Evolutionary conservation across 1,140 invertebrate species (phyloP).

Genomic region (Palaemon carinicauda): DNA sequence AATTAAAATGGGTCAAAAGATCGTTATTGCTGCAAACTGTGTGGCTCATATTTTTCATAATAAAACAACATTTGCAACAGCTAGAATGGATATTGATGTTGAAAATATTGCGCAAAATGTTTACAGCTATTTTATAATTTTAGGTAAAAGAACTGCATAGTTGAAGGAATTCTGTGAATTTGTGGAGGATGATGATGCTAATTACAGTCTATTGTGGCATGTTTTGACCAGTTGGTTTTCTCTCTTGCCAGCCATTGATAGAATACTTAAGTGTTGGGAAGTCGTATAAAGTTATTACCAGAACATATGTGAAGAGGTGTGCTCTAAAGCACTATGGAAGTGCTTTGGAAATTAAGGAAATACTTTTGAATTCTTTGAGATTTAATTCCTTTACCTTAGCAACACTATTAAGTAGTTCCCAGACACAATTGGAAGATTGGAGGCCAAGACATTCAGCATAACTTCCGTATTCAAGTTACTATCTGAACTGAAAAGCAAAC

Average conservation of each 20-base stretch:
- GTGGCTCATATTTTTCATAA: conserved; percentile 21
- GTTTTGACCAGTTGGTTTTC: not conserved
- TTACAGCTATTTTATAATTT: not conserved
- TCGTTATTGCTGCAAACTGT: conserved; percentile 4
- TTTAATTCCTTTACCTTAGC: too few relatives aligned
- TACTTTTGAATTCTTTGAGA: not conserved
- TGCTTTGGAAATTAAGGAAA: conserved; percentile 15
- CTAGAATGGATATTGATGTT: conserved; percentile 18
- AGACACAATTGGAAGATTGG: too few relatives aligned
- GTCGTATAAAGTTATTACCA: conserved; percentile 10
- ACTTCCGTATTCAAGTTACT: too few relatives aligned
- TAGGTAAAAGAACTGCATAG: not conserved
- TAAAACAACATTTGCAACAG: conserved; percentile 2
- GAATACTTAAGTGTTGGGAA: not conserved
- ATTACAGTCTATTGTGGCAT: not conserved
- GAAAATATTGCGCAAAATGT: conserved; percentile 25
- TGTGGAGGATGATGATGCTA: not conserved
- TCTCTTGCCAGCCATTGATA: too few relatives aligned
- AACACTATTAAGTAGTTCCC: too few relatives aligned
- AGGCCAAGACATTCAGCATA: too few relatives aligned
- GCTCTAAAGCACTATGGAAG: not conserved
- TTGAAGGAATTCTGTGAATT: conserved; percentile 14
- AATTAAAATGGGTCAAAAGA: not conserved
- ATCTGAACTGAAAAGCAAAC: too few relatives aligned
- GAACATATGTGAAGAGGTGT: conserved; percentile 6